Conservation (phyloP, 2,888 invertebrate genomes). For the Saturnia pavonia region DNA sequence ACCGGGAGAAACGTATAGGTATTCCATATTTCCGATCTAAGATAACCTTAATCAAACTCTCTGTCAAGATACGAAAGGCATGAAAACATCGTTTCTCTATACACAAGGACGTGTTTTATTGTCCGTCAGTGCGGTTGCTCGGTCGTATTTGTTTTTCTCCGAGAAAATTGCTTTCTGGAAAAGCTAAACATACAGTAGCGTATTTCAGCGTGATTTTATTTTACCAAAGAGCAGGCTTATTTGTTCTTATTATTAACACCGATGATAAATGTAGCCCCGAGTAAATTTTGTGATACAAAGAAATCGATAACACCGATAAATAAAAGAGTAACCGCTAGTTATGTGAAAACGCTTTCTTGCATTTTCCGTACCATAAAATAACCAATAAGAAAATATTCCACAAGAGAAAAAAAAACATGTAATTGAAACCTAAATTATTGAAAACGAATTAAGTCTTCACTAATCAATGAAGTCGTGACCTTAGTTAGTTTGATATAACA, state of each 20-base stretch:
- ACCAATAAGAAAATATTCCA: no score
- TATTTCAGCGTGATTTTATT: neutral
- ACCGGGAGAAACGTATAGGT: neutral
- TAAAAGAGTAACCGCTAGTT: no score
- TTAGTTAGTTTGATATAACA: no score
- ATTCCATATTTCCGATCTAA: neutral
- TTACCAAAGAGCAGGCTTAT: neutral
- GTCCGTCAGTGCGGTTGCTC: neutral
- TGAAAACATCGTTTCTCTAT: constrained; percentile 12
- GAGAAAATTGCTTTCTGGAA: constrained; percentile 5
- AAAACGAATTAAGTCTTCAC: no score
- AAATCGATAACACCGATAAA: no score
- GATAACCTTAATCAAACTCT: neutral
- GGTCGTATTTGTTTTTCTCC: constrained; percentile 3
- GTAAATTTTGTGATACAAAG: no score
- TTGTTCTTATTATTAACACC: neutral
- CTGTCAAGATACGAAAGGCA: constrained; percentile 12
- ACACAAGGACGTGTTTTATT: neutral
- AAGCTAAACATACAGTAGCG: neutral
- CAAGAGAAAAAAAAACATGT: no score
- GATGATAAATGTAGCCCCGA: no score
- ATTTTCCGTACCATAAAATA: no score
- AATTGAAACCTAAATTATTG: no score
- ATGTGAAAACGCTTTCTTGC: no score
- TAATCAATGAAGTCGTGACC: no score